Percentiles rank a stretch among this genome's conserved stretches.
Evolutionary conservation across 2,888 invertebrate species (phyloP).

Genomic region (Hyalella azteca): DNA sequence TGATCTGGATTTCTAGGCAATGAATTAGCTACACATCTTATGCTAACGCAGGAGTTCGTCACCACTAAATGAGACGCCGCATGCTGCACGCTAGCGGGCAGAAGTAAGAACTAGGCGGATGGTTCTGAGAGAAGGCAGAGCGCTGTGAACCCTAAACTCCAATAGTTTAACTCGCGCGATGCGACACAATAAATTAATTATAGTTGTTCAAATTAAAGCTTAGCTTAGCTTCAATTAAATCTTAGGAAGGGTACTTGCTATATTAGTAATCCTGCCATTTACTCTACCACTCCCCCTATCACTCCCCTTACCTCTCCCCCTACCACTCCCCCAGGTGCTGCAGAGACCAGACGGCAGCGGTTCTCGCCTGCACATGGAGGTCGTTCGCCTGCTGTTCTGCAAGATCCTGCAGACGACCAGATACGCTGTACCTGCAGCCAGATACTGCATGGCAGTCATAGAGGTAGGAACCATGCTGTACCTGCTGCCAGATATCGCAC

Average conservation of each 20-base stretch:
- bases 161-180: background rate
- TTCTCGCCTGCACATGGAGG: slow-evolving; percentile 79
- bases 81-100: too few relatives aligned
- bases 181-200: too few relatives aligned
- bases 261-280: background rate
- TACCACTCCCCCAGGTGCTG: slow-evolving; percentile 46
- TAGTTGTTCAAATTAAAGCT: background rate
- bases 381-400: slow-evolving; percentile 80
- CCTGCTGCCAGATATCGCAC: background rate
- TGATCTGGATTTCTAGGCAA: too few relatives aligned
- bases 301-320: too few relatives aligned
- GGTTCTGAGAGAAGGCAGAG: too few relatives aligned
- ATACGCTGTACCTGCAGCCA: slow-evolving; percentile 82
- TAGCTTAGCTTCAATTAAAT: background rate
- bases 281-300: background rate
- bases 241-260: background rate
- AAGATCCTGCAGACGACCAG: slow-evolving; percentile 80
- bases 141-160: background rate
- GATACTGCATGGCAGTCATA: slow-evolving; percentile 83
- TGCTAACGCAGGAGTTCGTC: too few relatives aligned
- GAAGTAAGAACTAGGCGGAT: too few relatives aligned
- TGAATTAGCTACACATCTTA: too few relatives aligned
- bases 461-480: slow-evolving; percentile 66
- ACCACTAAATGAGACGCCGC: too few relatives aligned
- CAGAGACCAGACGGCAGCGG: slow-evolving; percentile 79